Evolutionary conservation across 2,113 vertebrate species (phyloP).

Genomic region (Muntiacus reevesi): DNA sequence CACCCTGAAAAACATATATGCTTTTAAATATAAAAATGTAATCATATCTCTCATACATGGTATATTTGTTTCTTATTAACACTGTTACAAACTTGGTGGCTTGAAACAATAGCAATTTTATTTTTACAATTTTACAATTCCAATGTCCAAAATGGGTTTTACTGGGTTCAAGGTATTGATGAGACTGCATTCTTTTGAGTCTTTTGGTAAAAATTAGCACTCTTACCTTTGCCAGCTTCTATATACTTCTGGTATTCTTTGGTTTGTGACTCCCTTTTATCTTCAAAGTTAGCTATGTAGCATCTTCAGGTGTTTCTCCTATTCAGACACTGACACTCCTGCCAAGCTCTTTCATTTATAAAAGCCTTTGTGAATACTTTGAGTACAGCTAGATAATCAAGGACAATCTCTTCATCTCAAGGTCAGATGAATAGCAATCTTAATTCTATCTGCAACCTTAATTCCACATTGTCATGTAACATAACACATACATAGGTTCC

Average conservation of each 20-base stretch:
- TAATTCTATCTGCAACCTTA: neutral
- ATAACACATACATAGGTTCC: neutral
- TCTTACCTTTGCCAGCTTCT: neutral
- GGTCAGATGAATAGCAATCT: neutral
- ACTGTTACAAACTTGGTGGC: neutral
- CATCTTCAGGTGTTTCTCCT: neutral
- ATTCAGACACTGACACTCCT: neutral
- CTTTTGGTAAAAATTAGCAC: neutral
- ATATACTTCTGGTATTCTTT: neutral
- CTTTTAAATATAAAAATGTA: constrained; percentile 1
- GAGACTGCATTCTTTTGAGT: neutral
- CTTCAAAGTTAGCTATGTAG: neutral
- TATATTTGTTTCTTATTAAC: neutral
- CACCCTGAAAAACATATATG: neutral
- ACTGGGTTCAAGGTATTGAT: neutral
- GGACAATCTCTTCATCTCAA: neutral
- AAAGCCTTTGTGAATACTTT: neutral
- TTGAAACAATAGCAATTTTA: neutral
- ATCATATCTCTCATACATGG: neutral
- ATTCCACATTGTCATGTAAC: neutral
- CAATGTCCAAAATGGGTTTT: neutral
- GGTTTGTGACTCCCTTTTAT: neutral
- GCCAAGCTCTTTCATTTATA: neutral
- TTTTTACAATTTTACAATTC: neutral
- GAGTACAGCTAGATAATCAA: neutral